Base-by-base conservation (phyloP, 2,797 vertebrate species). In the Hippoglossus hippoglossus region DNA sequence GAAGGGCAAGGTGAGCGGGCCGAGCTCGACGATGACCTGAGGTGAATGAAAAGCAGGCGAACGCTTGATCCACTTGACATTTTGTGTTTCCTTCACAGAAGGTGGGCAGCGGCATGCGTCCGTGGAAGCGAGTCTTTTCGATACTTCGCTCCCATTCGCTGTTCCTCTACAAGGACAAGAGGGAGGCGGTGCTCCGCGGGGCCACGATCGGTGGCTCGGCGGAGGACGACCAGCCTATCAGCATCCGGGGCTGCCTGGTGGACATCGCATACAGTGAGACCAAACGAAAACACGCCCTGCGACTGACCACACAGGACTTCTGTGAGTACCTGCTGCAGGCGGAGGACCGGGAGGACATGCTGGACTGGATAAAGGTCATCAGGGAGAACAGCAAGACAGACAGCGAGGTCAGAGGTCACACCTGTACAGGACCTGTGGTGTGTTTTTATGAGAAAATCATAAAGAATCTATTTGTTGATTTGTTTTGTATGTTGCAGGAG, bases 261-360 rank as follows among this genome's bases (percentile, higher is more conserved):
- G 98, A 99, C 95, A 99, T 99, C 58, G 98, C 98, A 13, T 99
- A 99, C 95, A 98, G 98, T 81, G 97, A 98, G 92, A 99, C 98
- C 90, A 98, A 98, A 80, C 96, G 96, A 71, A 99, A 97, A 90
- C 95, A 99, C 82, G 97, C 96, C 55, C 96, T 99, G 91, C 94
- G 97, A 12, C 95, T 99, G 89, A 98, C 96, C 93, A 99, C 98
- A 54, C 96, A 98, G 95, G 98, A 99, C 96, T 99, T 98, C 95
- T 98, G 97, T 89, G 98, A 99, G 95, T 99, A 98, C 95, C 96
- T 99, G 94, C 96, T 99, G 94, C 98, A 99, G 95, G 98, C 97
- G 26, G 97, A 98, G 93, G 96, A 98, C 94, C 94, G 97, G 63
- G 97, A 99, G 80, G 97, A 98, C 94, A 99, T 99, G 98, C 95